Conservation (phyloP, 23 tunicate species). For the Styela clava region DNA sequence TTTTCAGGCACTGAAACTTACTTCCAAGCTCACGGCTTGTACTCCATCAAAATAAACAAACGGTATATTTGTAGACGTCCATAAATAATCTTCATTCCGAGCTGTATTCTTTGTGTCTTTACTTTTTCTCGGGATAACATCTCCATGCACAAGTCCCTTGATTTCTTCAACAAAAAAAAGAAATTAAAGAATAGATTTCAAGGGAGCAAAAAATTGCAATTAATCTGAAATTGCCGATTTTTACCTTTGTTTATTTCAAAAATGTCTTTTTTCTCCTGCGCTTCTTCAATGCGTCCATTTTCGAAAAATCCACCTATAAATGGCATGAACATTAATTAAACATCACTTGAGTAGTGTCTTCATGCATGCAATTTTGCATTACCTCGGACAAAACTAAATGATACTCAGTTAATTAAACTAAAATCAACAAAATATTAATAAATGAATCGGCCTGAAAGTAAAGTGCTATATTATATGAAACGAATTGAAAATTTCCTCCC, state of each 20-base stretch:
- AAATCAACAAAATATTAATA: no score
- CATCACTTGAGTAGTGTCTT: no score
- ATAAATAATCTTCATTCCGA: conserved; percentile 24
- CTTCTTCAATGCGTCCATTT: conserved; percentile 1
- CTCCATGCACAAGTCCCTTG: conserved; percentile 54
- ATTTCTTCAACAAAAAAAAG: not conserved
- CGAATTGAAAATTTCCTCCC: no score
- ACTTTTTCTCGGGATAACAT: conserved; percentile 34
- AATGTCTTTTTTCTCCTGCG: conserved; percentile 51
- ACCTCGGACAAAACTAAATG: no score
- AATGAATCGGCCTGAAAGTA: no score
- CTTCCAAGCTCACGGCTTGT: conserved; percentile 5
- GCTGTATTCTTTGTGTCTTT: conserved; percentile 31
- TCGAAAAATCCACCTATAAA: not conserved
- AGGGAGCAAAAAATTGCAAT: not conserved
- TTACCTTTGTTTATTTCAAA: conserved; percentile 64
- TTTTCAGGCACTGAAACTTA: no score
- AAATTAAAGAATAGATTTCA: not conserved
- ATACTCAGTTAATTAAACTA: no score
- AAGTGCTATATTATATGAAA: no score
- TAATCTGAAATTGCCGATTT: not conserved
- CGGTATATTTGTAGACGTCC: conserved; percentile 51
- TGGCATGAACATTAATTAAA: no score
- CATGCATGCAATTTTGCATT: no score
- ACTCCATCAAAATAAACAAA: conserved; percentile 30